A percentile compares a stretch with the other conserved stretches of the same genome.
These are phyloP conservation scores for Octopus bimaculoides DNA, from an alignment of 1,140 invertebrate genomes.

Conservation along the genomic window DNA sequence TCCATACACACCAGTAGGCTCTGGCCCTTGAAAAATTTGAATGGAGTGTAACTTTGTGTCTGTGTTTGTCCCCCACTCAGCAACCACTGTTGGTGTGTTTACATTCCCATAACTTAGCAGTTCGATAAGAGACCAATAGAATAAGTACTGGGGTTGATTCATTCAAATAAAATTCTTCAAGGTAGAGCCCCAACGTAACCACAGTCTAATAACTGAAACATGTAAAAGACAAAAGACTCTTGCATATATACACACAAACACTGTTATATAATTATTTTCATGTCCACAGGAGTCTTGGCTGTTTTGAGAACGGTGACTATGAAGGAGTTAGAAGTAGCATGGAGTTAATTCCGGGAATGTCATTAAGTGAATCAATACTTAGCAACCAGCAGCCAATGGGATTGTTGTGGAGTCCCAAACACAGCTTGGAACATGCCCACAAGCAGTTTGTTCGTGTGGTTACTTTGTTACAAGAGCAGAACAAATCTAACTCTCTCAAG, in stretches of 20 bases:
- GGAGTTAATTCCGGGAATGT: constrained; percentile 44
- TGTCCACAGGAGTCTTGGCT: constrained; percentile 40
- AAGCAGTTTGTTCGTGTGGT: constrained; percentile 41
- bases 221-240: not conserved
- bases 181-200: too few relatives aligned
- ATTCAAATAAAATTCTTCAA: too few relatives aligned
- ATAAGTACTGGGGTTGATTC: too few relatives aligned
- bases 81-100: too few relatives aligned
- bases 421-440: constrained; percentile 35
- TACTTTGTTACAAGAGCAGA: constrained; percentile 34
- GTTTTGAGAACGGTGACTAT: constrained; percentile 43
- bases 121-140: too few relatives aligned
- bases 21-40: too few relatives aligned
- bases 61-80: too few relatives aligned
- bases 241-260: not conserved
- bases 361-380: constrained; percentile 19
- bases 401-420: constrained; percentile 32
- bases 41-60: too few relatives aligned
- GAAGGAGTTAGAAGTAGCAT: constrained; percentile 35
- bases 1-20: too few relatives aligned
- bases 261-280: not conserved
- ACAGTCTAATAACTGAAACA: too few relatives aligned
- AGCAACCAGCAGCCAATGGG: constrained; percentile 15
- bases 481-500: constrained; percentile 34
- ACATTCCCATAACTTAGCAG: too few relatives aligned